Conservation (phyloP, 2,113 vertebrate genomes). For the Rhea americana region DNA sequence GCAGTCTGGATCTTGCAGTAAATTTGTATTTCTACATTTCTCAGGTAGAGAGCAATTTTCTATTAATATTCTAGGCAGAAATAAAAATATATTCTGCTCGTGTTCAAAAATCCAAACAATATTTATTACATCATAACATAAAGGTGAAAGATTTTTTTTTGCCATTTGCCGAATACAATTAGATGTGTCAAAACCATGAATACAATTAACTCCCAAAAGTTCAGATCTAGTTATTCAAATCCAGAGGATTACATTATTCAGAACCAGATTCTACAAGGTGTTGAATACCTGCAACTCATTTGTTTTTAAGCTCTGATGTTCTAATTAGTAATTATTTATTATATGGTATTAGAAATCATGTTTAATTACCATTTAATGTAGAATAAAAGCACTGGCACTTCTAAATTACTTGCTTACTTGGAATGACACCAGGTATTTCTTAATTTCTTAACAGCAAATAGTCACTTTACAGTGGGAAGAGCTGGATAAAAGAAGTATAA, state of each 20-base stretch:
- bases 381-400: not conserved
- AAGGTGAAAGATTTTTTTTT: not conserved
- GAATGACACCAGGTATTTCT: not conserved
- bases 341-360: not conserved
- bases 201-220: rapidly evolving
- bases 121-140: not conserved
- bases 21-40: not conserved
- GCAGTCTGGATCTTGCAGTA: not conserved
- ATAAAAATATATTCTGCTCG: not conserved
- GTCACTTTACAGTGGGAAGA: not conserved
- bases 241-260: not conserved
- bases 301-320: not conserved
- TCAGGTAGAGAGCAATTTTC: not conserved
- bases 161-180: too few relatives aligned
- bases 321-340: not conserved
- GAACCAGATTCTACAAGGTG: not conserved
- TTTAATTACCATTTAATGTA: not conserved
- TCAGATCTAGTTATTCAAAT: not conserved
- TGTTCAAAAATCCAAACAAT: not conserved
- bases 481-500: not conserved
- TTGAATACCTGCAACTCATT: not conserved
- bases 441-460: not conserved
- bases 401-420: not conserved
- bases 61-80: not conserved
- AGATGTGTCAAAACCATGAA: not conserved